Conservation (phyloP, 2,888 invertebrate genomes). For the Eucera pruinosa region DNA sequence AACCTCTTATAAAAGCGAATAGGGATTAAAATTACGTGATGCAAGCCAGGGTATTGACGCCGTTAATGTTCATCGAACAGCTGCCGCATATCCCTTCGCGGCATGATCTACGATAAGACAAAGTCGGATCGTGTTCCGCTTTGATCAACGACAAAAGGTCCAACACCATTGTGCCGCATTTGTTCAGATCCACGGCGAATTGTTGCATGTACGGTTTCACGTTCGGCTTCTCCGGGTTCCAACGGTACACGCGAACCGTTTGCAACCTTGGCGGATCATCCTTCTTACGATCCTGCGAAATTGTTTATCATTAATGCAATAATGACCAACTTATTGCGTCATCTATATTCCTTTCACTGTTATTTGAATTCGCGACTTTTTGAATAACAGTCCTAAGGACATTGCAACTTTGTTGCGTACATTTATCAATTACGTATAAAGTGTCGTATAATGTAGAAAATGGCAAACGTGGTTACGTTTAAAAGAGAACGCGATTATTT, state of each 20-base stretch:
- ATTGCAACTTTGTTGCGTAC: too few relatives aligned
- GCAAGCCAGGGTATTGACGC: constrained; percentile 87
- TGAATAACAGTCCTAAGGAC: too few relatives aligned
- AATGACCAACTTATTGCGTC: too few relatives aligned
- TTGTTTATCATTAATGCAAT: not conserved
- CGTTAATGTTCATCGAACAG: constrained; percentile 89
- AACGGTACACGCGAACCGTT: constrained; percentile 85
- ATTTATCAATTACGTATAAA: too few relatives aligned
- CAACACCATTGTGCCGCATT: constrained; percentile 86
- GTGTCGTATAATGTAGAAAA: too few relatives aligned
- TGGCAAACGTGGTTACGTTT: too few relatives aligned
- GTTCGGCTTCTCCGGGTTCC: constrained; percentile 85
- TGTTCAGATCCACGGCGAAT: constrained; percentile 88
- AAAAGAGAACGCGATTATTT: too few relatives aligned
- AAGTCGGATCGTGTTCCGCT: constrained; percentile 87
- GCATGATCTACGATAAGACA: constrained; percentile 88
- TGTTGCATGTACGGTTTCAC: constrained; percentile 86
- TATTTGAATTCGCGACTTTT: too few relatives aligned
- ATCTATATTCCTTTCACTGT: too few relatives aligned
- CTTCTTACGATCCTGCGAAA: not conserved
- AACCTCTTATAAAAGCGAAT: not conserved
- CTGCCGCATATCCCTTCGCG: constrained; percentile 89
- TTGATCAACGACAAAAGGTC: constrained; percentile 88
- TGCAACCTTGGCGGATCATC: constrained; percentile 56
- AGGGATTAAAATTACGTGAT: constrained; percentile 72